Evolutionary conservation across 1,140 invertebrate species (phyloP).

Genomic region (Portunus trituberculatus): DNA sequence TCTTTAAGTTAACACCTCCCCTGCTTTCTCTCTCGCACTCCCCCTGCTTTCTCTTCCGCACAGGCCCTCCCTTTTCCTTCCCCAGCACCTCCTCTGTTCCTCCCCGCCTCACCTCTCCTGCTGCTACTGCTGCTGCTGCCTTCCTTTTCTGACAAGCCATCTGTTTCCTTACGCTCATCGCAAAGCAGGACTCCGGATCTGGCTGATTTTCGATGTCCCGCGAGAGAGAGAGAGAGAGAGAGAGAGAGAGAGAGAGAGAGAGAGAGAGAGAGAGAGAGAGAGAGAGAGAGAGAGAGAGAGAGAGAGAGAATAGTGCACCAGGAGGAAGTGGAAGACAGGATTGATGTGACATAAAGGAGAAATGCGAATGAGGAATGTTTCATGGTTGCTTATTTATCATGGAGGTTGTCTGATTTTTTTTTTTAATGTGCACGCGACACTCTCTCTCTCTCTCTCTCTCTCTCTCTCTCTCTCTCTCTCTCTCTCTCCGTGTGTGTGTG

Average conservation of each 20-base stretch:
- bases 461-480: no score
- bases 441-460: no score
- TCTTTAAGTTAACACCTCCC: neutral
- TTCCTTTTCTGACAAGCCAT: no score
- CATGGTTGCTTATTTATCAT: neutral
- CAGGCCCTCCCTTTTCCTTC: no score
- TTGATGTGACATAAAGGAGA: neutral
- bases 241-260: neutral
- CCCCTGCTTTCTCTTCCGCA: neutral
- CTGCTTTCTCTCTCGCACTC: neutral
- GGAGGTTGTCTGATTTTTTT: no score
- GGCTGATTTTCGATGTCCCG: no score
- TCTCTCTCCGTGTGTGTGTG: no score
- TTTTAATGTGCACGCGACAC: no score
- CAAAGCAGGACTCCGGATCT: no score
- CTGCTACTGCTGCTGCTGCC: no score
- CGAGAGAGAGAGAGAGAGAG: neutral
- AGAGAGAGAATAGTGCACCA: neutral
- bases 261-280: conserved; percentile 14
- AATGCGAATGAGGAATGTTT: conserved; percentile 10
- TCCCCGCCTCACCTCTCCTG: neutral
- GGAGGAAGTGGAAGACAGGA: neutral
- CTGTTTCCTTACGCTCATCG: no score
- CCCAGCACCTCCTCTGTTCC: neutral
- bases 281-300: neutral